These are phyloP conservation scores for Proctacanthus coquilletti DNA, from an alignment of 1,140 invertebrate genomes.

Conservation along the genomic window DNA sequence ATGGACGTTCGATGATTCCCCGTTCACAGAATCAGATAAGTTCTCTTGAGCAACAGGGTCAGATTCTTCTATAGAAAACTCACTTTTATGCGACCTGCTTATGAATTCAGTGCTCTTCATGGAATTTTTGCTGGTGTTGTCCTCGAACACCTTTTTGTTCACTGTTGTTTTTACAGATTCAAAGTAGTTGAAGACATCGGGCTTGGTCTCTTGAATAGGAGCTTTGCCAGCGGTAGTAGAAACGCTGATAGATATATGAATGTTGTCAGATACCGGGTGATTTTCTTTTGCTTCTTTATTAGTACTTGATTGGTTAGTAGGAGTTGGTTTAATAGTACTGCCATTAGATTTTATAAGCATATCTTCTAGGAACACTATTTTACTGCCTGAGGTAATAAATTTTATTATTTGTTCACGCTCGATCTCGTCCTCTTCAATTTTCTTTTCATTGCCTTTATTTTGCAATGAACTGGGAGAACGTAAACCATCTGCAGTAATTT, in stretches of 20 bases:
- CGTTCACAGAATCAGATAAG: slow-evolving; percentile 19
- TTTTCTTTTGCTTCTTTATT: slow-evolving; percentile 5
- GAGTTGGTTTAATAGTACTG: slow-evolving; percentile 3
- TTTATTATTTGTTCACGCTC: slow-evolving; percentile 15
- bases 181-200: no score
- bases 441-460: background rate
- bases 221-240: no score
- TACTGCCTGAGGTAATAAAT: slow-evolving; percentile 23
- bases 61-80: slow-evolving; percentile 24
- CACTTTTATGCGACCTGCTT: slow-evolving; percentile 26
- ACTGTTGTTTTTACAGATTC: background rate
- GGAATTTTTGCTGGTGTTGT: slow-evolving; percentile 7
- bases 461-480: background rate
- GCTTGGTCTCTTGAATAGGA: no score
- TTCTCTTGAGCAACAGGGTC: slow-evolving; percentile 18
- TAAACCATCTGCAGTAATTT: background rate
- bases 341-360: slow-evolving; percentile 5
- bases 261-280: background rate
- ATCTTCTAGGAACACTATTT: slow-evolving; percentile 27
- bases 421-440: slow-evolving; percentile 7
- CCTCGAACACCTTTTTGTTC: slow-evolving; percentile 2
- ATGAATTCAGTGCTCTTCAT: slow-evolving; percentile 16
- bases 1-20: slow-evolving; percentile 22
- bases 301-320: slow-evolving; percentile 4
- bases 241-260: no score